Evolutionary conservation across 2,797 vertebrate species (phyloP).

Genomic region (Xenops minutus): DNA sequence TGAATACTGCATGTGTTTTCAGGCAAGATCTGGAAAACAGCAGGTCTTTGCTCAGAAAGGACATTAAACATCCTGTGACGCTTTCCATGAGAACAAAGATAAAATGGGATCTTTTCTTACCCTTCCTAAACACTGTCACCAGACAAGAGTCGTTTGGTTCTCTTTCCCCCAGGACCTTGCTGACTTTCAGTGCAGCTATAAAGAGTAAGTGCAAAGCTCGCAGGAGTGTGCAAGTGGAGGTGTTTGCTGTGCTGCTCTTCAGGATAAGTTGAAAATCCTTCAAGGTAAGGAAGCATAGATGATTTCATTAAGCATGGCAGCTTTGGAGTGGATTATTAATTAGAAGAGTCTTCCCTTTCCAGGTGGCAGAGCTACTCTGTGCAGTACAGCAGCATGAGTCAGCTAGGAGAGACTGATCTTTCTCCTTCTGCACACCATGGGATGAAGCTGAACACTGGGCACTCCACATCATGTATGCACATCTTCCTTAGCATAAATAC

Average conservation of each 20-base stretch:
- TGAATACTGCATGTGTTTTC: not conserved
- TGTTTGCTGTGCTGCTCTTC: not conserved
- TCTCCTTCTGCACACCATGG: not conserved
- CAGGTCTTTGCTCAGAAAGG: conserved; percentile 11
- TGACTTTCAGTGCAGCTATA: not conserved
- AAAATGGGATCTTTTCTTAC: not conserved
- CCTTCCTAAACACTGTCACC: not conserved
- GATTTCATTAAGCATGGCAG: not conserved
- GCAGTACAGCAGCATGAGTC: not conserved
- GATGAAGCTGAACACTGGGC: not conserved
- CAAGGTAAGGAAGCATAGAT: rapidly evolving
- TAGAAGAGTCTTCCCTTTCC: not conserved
- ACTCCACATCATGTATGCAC: not conserved
- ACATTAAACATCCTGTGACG: conserved; percentile 16
- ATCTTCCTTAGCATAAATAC: not conserved
- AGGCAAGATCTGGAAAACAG: conserved; percentile 32
- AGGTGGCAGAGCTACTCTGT: not conserved
- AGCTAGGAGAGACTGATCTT: not conserved
- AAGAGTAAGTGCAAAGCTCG: not conserved
- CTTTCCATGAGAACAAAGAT: conserved; percentile 12
- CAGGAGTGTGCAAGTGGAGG: not conserved
- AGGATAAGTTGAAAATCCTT: not conserved
- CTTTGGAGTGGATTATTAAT: not conserved
- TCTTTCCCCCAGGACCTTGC: not conserved
- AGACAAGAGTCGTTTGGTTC: not conserved